Conservation (phyloP, 2,888 invertebrate genomes). For the Aphidoletes aphidimyza region DNA sequence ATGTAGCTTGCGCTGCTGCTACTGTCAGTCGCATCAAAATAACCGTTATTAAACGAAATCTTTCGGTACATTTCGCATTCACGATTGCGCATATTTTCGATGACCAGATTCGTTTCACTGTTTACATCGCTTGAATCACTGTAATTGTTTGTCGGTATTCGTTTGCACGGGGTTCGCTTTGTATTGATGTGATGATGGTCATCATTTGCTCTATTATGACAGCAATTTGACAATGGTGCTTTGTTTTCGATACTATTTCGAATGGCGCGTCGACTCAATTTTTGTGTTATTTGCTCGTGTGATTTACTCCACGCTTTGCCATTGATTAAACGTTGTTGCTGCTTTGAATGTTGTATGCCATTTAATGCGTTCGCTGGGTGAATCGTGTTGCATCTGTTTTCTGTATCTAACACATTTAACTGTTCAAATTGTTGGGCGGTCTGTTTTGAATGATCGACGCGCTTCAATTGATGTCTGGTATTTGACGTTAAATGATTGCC, state of each 20-base stretch:
- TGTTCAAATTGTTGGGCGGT: not conserved
- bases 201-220: not conserved
- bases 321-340: not conserved
- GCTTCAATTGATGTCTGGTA: not conserved
- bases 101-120: slow-evolving; percentile 42
- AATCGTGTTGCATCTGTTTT: slow-evolving; percentile 52
- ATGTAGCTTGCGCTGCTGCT: slow-evolving; percentile 59
- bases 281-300: not conserved
- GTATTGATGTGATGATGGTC: not conserved
- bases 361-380: not conserved
- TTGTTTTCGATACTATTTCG: slow-evolving; percentile 29
- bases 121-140: slow-evolving; percentile 39
- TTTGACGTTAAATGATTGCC: not conserved
- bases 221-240: slow-evolving; percentile 11
- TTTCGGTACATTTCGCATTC: slow-evolving; percentile 59
- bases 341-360: not conserved
- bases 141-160: not conserved
- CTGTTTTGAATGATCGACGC: slow-evolving; percentile 22
- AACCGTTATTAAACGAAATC: slow-evolving; percentile 65
- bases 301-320: not conserved
- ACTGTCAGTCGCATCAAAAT: slow-evolving; percentile 63
- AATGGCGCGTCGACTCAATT: not conserved
- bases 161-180: not conserved
- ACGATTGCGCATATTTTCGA: slow-evolving; percentile 58
- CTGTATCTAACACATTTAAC: slow-evolving; percentile 43